phyloP scores from a whole-genome alignment of 2,888 invertebrate genomes.

The Tribolium freemani region DNA sequence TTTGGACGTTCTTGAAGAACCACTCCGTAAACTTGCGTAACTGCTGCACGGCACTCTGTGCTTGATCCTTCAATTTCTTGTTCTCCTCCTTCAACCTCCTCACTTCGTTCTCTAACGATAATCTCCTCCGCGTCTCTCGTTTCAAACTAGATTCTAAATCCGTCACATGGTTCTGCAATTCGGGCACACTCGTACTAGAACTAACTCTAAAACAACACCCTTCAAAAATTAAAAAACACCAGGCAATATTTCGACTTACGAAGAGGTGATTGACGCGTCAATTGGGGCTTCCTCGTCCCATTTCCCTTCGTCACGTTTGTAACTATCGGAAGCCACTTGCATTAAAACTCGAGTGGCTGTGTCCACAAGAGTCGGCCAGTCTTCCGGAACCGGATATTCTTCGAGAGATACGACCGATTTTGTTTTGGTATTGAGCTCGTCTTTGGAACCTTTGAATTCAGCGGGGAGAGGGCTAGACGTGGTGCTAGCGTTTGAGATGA shows the following conservation, averaged over 20 bases:
- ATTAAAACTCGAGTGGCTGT: constrained; percentile 78
- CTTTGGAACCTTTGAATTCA: constrained; percentile 72
- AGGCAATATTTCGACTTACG: constrained; percentile 60
- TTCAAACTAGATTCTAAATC: constrained; percentile 74
- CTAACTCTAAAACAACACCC: constrained; percentile 57
- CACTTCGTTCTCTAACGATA: constrained; percentile 78
- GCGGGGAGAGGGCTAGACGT: constrained; percentile 71
- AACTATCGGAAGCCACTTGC: constrained; percentile 53
- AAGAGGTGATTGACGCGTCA: constrained; percentile 65
- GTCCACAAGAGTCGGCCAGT: constrained; percentile 86
- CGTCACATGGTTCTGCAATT: constrained; percentile 72
- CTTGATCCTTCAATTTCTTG: constrained; percentile 88
- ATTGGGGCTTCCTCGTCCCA: constrained; percentile 67
- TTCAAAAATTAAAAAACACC: neutral
- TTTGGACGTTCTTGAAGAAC: constrained; percentile 90
- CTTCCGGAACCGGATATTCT: constrained; percentile 77
- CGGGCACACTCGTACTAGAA: constrained; percentile 72
- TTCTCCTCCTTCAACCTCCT: constrained; percentile 87
- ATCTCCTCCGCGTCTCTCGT: constrained; percentile 74
- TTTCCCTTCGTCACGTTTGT: constrained; percentile 53
- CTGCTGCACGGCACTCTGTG: constrained; percentile 91
- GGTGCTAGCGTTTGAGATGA: constrained; percentile 76
- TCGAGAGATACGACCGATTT: constrained; percentile 61
- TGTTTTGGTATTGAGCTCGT: constrained; percentile 66
- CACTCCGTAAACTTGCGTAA: constrained; percentile 91